Percentiles rank a stretch among this genome's conserved stretches.
These are phyloP conservation scores for Actinia tenebrosa DNA, from an alignment of 64 coral and sea anemone species.

Conservation along the genomic window DNA sequence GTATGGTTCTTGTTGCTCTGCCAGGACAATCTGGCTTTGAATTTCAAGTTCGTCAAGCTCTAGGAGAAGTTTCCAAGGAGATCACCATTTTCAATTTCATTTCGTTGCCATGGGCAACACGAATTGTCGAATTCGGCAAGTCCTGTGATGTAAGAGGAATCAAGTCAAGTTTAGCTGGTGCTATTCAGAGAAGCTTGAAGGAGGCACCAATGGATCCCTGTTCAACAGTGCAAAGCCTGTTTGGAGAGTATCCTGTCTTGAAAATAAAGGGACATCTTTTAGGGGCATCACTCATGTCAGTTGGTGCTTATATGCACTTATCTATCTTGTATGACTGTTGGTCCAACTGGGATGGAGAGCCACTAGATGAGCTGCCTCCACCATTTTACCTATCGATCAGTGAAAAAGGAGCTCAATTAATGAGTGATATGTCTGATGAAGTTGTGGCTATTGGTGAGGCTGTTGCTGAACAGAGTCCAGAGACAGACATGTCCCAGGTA, in stretches of 20 bases:
- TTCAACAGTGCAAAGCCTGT: conserved; percentile 5
- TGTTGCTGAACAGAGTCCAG: conserved; percentile 7
- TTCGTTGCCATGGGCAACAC: conserved; percentile 51
- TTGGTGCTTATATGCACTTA: conserved; percentile 14
- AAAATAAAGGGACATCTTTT: conserved; percentile 38
- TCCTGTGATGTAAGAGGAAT: conserved; percentile 42
- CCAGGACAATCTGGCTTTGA: conserved; percentile 25
- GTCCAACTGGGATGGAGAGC: conserved; percentile 37
- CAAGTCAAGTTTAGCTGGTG: conserved; percentile 28
- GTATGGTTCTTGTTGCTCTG: conserved; percentile 16
- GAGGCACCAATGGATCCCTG: conserved; percentile 23
- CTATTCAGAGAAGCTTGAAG: not conserved
- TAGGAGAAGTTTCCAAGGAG: not conserved
- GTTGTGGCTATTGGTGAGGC: not conserved
- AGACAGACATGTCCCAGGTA: conserved; percentile 33
- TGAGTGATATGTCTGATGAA: conserved; percentile 30
- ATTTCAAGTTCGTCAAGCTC: not conserved
- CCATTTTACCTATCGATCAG: conserved; percentile 36
- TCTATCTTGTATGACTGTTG: conserved; percentile 35
- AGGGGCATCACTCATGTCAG: conserved; percentile 13
- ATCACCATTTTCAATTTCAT: conserved; percentile 35
- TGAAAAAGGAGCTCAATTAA: conserved; percentile 1
- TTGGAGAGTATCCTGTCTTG: conserved; percentile 24
- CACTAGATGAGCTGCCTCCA: conserved; percentile 12
- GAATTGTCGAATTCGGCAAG: conserved; percentile 43